Conservation (phyloP, 2,797 vertebrate species). For the Onychomys leucogaster region DNA sequence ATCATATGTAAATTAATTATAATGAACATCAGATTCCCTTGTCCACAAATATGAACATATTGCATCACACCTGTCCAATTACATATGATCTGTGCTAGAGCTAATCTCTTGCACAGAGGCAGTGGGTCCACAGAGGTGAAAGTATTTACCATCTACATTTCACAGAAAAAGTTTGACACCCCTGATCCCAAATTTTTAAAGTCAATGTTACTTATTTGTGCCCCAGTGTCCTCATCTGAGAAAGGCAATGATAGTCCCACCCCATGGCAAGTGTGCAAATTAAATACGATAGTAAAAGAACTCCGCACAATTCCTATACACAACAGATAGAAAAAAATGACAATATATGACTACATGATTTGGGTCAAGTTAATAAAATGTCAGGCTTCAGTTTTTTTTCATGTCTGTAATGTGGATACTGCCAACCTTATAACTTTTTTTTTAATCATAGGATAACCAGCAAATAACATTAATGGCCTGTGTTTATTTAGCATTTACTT, state of each 20-base stretch:
- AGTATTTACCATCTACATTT: background rate
- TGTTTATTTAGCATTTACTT: slow-evolving; percentile 18
- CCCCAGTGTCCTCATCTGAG: background rate
- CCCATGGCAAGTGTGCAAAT: background rate
- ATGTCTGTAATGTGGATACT: background rate
- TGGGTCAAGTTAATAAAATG: background rate
- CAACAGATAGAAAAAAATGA: background rate
- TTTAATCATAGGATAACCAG: background rate
- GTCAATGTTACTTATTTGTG: background rate
- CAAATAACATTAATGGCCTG: background rate
- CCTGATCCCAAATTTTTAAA: background rate
- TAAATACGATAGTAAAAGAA: background rate
- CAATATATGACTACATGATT: background rate
- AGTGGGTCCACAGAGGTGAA: accelerated
- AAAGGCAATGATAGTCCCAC: background rate
- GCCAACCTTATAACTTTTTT: background rate
- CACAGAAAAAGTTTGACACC: background rate
- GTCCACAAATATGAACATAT: background rate
- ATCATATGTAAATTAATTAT: background rate
- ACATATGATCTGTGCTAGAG: accelerated
- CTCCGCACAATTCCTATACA: background rate
- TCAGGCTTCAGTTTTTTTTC: background rate
- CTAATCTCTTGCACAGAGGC: background rate
- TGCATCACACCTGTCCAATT: accelerated
- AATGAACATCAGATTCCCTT: background rate